Conservation (phyloP, 1,140 invertebrate genomes). For the Lethrus apterus region DNA sequence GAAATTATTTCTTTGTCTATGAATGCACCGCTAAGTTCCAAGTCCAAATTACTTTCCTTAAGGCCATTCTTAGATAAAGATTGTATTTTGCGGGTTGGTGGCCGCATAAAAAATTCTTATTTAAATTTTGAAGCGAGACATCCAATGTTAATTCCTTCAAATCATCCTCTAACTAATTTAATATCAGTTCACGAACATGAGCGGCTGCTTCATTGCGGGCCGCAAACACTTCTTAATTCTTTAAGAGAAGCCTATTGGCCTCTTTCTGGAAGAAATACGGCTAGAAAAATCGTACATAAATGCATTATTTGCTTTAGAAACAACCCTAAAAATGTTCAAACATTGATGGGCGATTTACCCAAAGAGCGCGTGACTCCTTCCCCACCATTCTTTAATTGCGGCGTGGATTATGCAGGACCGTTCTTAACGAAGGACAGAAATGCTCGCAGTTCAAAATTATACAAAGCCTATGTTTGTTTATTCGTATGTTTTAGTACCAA, state of each 20-base stretch:
- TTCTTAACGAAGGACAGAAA: slow-evolving; percentile 22
- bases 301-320: slow-evolving; percentile 24
- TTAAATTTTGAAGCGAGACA: slow-evolving; percentile 16
- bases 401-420: slow-evolving; percentile 33
- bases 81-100: slow-evolving; percentile 2
- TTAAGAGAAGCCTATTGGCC: slow-evolving; percentile 23
- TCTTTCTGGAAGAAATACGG: slow-evolving; percentile 16
- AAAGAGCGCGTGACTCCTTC: slow-evolving; percentile 12
- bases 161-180: slow-evolving; percentile 19
- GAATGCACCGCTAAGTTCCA: neutral
- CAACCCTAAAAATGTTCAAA: slow-evolving; percentile 17
- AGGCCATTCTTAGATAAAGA: slow-evolving; percentile 2
- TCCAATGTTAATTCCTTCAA: slow-evolving; percentile 23
- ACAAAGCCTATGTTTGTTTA: slow-evolving; percentile 20
- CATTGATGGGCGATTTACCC: slow-evolving; percentile 30
- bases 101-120: neutral
- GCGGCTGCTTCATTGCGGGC: slow-evolving; percentile 26
- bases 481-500: slow-evolving; percentile 20
- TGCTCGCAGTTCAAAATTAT: slow-evolving; percentile 22
- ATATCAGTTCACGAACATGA: slow-evolving; percentile 24
- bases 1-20: neutral
- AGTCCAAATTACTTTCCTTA: neutral
- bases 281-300: slow-evolving; percentile 15
- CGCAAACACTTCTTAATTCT: slow-evolving; percentile 22
- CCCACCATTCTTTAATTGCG: slow-evolving; percentile 27